Percentiles rank a stretch among this genome's conserved stretches.
Evolutionary conservation across 2,797 vertebrate genomes (phyloP).

Genomic region (Distichodus sexfasciatus): DNA sequence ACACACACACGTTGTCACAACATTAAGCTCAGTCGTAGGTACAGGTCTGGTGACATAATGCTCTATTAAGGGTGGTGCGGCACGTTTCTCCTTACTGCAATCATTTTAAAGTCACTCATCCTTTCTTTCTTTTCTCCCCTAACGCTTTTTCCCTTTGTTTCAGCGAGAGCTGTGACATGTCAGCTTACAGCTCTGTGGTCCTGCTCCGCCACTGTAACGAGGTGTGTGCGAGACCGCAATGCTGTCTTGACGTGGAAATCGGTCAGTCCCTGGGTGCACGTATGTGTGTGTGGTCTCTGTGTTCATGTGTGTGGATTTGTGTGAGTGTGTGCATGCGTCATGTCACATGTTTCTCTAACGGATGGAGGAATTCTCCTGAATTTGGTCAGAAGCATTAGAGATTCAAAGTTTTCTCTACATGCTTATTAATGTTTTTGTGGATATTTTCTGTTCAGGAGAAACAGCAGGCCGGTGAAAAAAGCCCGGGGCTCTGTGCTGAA

Average conservation of each 20-base stretch:
- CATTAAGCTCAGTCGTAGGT: background rate
- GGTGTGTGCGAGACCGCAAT: conserved; percentile 25
- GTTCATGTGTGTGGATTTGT: conserved; percentile 3
- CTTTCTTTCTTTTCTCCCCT: background rate
- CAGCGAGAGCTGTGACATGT: conserved; percentile 6
- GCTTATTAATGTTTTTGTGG: too few relatives aligned
- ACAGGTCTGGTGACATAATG: background rate
- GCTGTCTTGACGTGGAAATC: conserved; percentile 31
- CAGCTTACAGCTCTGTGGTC: conserved; percentile 7
- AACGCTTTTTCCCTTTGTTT: background rate
- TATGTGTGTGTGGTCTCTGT: background rate
- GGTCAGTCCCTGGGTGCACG: conserved; percentile 34
- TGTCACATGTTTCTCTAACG: conserved; percentile 9
- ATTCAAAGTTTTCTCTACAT: too few relatives aligned
- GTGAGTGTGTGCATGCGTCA: background rate
- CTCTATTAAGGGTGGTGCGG: background rate
- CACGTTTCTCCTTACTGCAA: conserved; percentile 6
- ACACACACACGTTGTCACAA: background rate
- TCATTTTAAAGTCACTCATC: conserved; percentile 8
- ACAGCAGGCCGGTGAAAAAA: too few relatives aligned
- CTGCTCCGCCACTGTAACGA: conserved; percentile 40
- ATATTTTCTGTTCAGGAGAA: too few relatives aligned
- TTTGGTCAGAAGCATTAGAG: conserved; percentile 30
- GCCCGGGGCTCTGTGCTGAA: background rate
- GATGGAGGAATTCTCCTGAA: conserved; percentile 14